Base-by-base conservation (phyloP, 2,888 invertebrate genomes). In the Caenorhabditis sinica region DNA sequence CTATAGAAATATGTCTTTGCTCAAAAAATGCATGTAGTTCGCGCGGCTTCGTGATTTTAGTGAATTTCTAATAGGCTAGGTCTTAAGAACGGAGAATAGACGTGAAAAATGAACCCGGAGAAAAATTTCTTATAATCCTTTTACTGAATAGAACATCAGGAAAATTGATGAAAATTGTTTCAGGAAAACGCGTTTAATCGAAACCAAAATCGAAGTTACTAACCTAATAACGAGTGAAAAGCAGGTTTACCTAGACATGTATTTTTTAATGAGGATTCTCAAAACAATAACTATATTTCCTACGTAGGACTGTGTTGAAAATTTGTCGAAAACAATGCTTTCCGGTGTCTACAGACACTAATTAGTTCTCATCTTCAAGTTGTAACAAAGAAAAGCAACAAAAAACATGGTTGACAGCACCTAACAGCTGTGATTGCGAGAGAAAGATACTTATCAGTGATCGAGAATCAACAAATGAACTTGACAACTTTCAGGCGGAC, bases 401-500 rank as follows among this genome's bases (percentile, higher is more conserved):
- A 68, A 61, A 77, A 68, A 68, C 40, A 36, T 8, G 43, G 40
- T 30, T 53, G 23, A 45, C 33, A 69, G 56, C 43, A 80, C 45
- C 53, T 58, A 63, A 80, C 66, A 65, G 65, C 65, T 80, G 80
- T 58, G 63, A 79, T 58, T 15, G 63, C 15, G 23, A 43, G 20
- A 61, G 53, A 58, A 60, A 36, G 40, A 25, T 49, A 60, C 49
- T 53, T 66, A 65, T 76, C 68, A 58, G 40, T 61, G 53, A 66
- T 53, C 45, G 66, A 17, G 61, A 53, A 76, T 30, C 45, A 58
- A 65, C n/a, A 36, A 71, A 63, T 33, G 28, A 61, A 56, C 30
- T 65, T 13, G 15, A 20, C 15, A 60, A 11, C 53, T 83, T 85
- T 79, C 68, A 88, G 88, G 88, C 56, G 88, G 88, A 60, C 88